Evolutionary conservation across 1,140 invertebrate species (phyloP).

Genomic region (Bombus pascuorum): DNA sequence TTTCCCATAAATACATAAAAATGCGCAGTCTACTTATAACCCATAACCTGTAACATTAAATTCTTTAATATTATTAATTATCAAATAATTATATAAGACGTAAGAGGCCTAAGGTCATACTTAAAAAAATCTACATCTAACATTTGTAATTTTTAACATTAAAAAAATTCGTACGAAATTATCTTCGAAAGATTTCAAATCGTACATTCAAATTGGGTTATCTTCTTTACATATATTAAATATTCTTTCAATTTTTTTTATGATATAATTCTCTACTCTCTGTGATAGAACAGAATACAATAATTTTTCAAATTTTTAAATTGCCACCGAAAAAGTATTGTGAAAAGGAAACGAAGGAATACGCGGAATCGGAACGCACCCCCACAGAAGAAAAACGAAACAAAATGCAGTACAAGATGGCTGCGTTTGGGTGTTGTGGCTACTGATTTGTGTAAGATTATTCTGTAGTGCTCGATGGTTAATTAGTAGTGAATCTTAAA

Average conservation of each 20-base stretch:
- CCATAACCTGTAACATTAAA: background rate
- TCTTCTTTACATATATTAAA: background rate
- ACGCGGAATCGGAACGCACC: constrained; percentile 73
- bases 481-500: constrained; percentile 36
- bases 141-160: too few relatives aligned
- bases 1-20: too few relatives aligned
- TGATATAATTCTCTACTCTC: background rate
- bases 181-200: background rate
- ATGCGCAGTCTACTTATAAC: background rate
- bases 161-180: background rate
- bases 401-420: constrained; percentile 77
- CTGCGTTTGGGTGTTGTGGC: constrained; percentile 78
- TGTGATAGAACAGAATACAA: background rate
- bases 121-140: background rate
- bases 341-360: constrained; percentile 55
- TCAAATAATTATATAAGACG: background rate
- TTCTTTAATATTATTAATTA: background rate
- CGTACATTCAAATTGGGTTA: background rate
- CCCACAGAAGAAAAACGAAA: constrained; percentile 75
- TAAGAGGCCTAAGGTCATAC: background rate
- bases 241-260: background rate
- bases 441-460: constrained; percentile 63
- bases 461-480: constrained; percentile 6
- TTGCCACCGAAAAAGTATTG: constrained; percentile 1
- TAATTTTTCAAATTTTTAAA: constrained; percentile 21